Conservation (phyloP, 2,113 vertebrate genomes). For the Cryptotis parvus region DNA sequence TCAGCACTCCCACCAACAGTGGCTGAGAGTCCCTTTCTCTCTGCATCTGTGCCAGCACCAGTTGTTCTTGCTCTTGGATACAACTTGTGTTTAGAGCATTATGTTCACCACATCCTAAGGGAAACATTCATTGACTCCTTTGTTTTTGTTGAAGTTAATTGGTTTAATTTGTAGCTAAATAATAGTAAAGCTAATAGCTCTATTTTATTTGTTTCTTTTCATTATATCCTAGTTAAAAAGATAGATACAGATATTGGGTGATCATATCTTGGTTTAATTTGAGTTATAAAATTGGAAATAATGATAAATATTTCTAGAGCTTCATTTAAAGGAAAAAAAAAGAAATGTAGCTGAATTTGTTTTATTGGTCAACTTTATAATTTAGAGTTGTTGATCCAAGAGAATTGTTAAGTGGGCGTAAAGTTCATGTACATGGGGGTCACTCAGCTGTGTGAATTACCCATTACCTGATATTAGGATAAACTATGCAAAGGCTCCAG, state of each 20-base stretch:
- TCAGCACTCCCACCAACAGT: too few relatives aligned
- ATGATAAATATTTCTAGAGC: not conserved
- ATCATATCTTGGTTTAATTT: not conserved
- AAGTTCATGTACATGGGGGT: not conserved
- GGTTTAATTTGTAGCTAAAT: not conserved
- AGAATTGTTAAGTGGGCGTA: conserved; percentile 9
- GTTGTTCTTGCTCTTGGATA: too few relatives aligned
- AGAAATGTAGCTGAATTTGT: not conserved
- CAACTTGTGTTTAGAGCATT: not conserved
- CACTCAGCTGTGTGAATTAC: not conserved
- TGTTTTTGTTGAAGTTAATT: not conserved
- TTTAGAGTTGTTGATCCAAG: conserved; percentile 29
- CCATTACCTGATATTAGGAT: conserved; percentile 3
- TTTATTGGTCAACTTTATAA: not conserved
- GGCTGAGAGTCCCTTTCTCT: too few relatives aligned
- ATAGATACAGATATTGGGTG: not conserved
- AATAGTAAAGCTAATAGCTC: not conserved
- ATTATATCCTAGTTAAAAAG: not conserved
- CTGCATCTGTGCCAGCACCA: too few relatives aligned
- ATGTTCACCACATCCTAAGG: too few relatives aligned
- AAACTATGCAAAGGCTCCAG: conserved; percentile 42
- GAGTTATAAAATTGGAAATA: not conserved
- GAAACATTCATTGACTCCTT: not conserved
- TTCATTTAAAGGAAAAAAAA: not conserved
- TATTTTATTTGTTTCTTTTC: not conserved